These are phyloP conservation scores for Manduca sexta DNA, from an alignment of 1,140 invertebrate genomes.

Conservation along the genomic window DNA sequence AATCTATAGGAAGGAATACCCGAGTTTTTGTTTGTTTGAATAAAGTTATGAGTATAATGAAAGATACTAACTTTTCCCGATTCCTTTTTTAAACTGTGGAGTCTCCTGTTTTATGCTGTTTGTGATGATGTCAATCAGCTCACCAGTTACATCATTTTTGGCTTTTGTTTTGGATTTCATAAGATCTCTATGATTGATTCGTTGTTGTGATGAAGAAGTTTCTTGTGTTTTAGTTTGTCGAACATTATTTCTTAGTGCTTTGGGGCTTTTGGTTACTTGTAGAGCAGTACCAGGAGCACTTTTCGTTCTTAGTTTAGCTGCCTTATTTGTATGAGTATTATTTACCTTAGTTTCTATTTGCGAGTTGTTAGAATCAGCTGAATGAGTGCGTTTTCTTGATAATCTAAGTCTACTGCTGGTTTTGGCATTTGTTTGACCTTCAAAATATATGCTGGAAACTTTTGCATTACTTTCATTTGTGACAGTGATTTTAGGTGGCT, in stretches of 20 bases:
- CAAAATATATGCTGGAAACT: conserved; percentile 51
- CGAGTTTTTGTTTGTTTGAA: too few species aligned
- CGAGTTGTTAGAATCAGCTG: conserved; percentile 24
- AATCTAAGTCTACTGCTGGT: conserved; percentile 11
- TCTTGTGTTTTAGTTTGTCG: conserved; percentile 19
- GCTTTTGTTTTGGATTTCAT: conserved; percentile 31
- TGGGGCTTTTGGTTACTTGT: conserved; percentile 58
- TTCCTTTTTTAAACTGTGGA: conserved; percentile 34
- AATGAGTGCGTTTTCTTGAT: conserved; percentile 46
- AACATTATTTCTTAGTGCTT: conserved; percentile 14
- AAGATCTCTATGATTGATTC: conserved; percentile 58
- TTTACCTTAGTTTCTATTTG: conserved; percentile 10
- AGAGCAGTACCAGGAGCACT: conserved; percentile 33
- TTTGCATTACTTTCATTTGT: conserved; percentile 32
- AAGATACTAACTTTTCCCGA: conserved; percentile 50
- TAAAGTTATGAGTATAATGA: too few species aligned
- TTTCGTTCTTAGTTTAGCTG: conserved; percentile 37
- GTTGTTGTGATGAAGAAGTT: conserved; percentile 28
- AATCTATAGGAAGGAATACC: too few species aligned
- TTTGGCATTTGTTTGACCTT: conserved; percentile 16
- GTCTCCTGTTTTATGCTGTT: conserved; percentile 62
- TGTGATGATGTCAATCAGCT: conserved; percentile 69
- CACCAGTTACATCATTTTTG: conserved; percentile 60
- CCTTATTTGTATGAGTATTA: conserved; percentile 5
- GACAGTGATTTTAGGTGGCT: conserved; percentile 35